A percentile compares a stretch with the other conserved stretches of the same genome.
phyloP scores from a whole-genome alignment of 2,113 vertebrate genomes.

The Podiceps cristatus region DNA sequence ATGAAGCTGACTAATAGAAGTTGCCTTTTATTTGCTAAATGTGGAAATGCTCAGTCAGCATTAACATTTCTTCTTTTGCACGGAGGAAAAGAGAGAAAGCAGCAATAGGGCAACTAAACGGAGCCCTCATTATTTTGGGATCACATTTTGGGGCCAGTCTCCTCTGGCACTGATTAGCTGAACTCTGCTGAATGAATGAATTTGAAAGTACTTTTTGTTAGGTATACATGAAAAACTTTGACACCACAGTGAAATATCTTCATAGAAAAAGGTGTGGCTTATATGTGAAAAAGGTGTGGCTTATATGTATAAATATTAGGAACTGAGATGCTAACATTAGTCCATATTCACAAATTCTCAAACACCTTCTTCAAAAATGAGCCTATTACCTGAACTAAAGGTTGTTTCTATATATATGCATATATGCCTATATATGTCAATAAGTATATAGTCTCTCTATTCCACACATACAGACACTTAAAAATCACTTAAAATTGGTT shows the following conservation, averaged over 20 bases:
- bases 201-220: background rate
- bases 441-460: background rate
- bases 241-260: background rate
- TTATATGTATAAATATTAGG: background rate
- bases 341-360: background rate
- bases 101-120: background rate
- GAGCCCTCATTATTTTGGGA: conserved; percentile 22
- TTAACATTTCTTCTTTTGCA: background rate
- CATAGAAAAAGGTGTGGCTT: background rate
- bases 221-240: background rate
- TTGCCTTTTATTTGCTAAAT: background rate
- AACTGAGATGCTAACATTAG: background rate
- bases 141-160: background rate
- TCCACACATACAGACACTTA: background rate
- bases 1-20: background rate
- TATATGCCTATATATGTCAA: too few species aligned
- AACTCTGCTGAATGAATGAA: conserved; percentile 5
- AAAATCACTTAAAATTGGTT: background rate
- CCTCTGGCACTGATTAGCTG: background rate
- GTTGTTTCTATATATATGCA: background rate
- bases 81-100: background rate
- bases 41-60: background rate
- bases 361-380: background rate
- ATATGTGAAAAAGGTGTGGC: background rate
- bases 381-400: background rate